Evolutionary conservation across 2,113 vertebrate genomes (phyloP), one percentile per base, ranked within the genome.

Genomic region (Ariopsis seemanni): DNA sequence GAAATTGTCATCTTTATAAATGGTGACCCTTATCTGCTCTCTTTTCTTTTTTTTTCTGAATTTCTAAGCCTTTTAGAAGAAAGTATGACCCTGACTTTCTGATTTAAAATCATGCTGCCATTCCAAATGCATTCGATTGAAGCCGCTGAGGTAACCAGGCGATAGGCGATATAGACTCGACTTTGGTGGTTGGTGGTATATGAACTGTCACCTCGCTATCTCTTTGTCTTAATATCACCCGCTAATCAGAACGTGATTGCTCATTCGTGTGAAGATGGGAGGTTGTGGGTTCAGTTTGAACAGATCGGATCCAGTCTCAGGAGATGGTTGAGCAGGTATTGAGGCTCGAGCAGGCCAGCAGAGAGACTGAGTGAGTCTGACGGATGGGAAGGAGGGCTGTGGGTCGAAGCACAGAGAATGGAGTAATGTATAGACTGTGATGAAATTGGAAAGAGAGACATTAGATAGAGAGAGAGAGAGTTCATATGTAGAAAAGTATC

Each of bases 1-100:
- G 86, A 90, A 93, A 93, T 89, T 91, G 86, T 72, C 78, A 90
- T 92, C 93, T 92, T 94, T 88, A 92, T 94, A 93, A 91, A 90
- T 93, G 92, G 94, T 93, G 57, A 86, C 94, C 93, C 92, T 87
- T 15, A 87, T 90, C 91, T 89, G 91, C 92, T 93, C 92, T 90
- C 42, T 42, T 42, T 42, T 42, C 42, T 42, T 42, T 42, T 91
- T 90, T 91, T 93, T 89, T 89, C 87, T 89, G 88, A 86, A 89
- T 92, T 92, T 90, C 85, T 55, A 92, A 94, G 90, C 89, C 85
- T 86, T 80, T 82, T 89, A 84, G 89, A 90, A 91, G 91, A 93
- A 91, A 90, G 91, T 90, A 92, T 93, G 93, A 92, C 91, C 91
- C 88, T 88, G 88, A 88, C 90, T 42, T 42, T 42, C 42, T 86